A percentile compares a stretch with the other conserved stretches of the same genome.
phyloP scores from a whole-genome alignment of 1,140 invertebrate genomes.

The Drosophila bifasciata region DNA sequence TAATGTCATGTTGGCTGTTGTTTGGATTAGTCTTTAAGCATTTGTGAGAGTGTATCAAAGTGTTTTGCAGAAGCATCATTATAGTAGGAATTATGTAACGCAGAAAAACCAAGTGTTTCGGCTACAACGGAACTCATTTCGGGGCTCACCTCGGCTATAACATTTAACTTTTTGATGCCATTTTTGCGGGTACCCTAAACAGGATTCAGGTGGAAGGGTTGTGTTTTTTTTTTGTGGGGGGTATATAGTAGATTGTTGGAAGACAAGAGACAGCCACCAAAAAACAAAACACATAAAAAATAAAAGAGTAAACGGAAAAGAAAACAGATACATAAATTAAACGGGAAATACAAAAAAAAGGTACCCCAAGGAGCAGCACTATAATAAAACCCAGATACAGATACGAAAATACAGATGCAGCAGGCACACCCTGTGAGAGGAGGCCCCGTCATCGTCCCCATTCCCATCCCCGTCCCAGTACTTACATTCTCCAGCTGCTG shows the following conservation, averaged over 20 bases:
- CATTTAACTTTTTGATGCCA: constrained; percentile 76
- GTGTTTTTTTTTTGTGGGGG: constrained; percentile 26
- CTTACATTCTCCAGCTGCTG: constrained; percentile 94
- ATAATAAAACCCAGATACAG: constrained; percentile 15
- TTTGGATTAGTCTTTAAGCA: constrained; percentile 23
- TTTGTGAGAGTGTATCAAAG: constrained; percentile 14
- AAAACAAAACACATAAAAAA: constrained; percentile 61
- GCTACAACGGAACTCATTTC: constrained; percentile 27
- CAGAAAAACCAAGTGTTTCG: constrained; percentile 1
- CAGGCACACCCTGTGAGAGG: constrained; percentile 2
- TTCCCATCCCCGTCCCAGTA: constrained; percentile 41
- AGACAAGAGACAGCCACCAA: constrained; percentile 57
- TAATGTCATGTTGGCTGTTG: no score
- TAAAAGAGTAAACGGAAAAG: constrained; percentile 42
- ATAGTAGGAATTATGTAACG: constrained; percentile 14
- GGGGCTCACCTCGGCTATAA: constrained; percentile 79
- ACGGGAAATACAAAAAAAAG: constrained; percentile 22
- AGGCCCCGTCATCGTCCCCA: no score
- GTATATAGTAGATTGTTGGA: constrained; percentile 24
- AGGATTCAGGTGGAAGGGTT: constrained; percentile 14
- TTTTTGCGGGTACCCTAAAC: constrained; percentile 78
- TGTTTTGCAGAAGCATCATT: constrained; percentile 35
- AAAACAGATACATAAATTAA: constrained; percentile 42
- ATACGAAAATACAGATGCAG: constrained; percentile 6
- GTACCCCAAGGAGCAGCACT: not conserved